Percentiles rank a stretch among this genome's conserved stretches.
Conservation (phyloP, 2,113 vertebrate genomes). For the Dipodomys ordii region DNA sequence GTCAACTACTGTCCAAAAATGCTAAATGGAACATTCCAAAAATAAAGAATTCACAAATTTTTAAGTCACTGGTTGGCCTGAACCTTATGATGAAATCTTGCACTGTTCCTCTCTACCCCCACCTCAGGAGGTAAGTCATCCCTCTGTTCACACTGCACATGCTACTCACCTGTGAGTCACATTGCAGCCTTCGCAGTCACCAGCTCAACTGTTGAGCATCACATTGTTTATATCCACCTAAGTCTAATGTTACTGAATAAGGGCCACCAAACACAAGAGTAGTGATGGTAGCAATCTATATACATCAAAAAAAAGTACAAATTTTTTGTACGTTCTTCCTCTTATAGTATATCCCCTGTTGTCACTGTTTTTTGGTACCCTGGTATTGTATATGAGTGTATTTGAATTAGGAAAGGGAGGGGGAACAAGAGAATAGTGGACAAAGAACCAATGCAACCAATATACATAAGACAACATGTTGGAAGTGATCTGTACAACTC, state of each 20-base stretch:
- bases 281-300: background rate
- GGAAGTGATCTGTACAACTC: too few relatives aligned
- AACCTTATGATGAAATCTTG: background rate
- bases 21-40: background rate
- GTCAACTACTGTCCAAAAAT: background rate
- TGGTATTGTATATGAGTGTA: too few relatives aligned
- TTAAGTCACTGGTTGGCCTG: background rate
- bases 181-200: background rate
- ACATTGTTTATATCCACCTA: background rate
- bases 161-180: background rate
- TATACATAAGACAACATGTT: too few relatives aligned
- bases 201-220: background rate
- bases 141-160: background rate
- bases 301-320: too few relatives aligned
- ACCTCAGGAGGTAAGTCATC: background rate
- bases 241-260: background rate
- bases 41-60: background rate
- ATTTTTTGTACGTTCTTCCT: too few relatives aligned
- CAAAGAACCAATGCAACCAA: too few relatives aligned
- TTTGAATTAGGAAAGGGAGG: too few relatives aligned
- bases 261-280: background rate
- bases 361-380: too few relatives aligned
- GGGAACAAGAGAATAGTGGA: too few relatives aligned
- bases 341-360: too few relatives aligned
- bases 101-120: background rate